Percentiles rank a stretch among this genome's conserved stretches.
These are phyloP conservation scores for Cyphomyrmex costatus DNA, from an alignment of 1,140 invertebrate genomes.

Conservation along the genomic window DNA sequence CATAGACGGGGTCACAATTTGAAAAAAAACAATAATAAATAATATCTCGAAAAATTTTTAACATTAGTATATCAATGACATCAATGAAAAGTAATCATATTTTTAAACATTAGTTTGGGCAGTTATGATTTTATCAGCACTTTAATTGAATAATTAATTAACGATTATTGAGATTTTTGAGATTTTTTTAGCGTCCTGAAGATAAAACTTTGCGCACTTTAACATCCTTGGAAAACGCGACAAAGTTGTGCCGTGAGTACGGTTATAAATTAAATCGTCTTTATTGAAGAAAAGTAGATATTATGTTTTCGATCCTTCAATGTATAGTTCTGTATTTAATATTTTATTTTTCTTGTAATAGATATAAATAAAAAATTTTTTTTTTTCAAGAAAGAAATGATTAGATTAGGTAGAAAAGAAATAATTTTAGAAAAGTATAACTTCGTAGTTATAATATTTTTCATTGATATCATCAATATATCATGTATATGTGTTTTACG, in stretches of 20 bases:
- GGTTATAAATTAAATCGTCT: too few relatives aligned
- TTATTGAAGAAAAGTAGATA: neutral
- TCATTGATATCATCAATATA: slow-evolving; percentile 12
- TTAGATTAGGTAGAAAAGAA: too few relatives aligned
- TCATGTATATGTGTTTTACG: neutral
- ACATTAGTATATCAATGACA: neutral
- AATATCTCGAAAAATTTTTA: slow-evolving; percentile 44
- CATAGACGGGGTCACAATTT: slow-evolving; percentile 35
- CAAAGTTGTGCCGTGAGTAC: too few relatives aligned
- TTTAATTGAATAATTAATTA: too few relatives aligned
- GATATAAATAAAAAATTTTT: slow-evolving; percentile 1
- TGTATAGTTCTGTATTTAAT: slow-evolving; percentile 26
- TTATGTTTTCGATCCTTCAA: slow-evolving; percentile 10
- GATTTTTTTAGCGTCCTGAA: too few relatives aligned
- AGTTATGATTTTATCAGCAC: neutral
- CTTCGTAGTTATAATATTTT: slow-evolving; percentile 22
- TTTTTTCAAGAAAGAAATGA: neutral
- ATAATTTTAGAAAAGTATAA: neutral
- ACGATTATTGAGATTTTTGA: too few relatives aligned
- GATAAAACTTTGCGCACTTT: too few relatives aligned
- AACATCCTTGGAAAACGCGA: too few relatives aligned
- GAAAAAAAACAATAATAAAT: slow-evolving; percentile 56
- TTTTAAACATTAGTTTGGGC: neutral
- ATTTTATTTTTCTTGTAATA: slow-evolving; percentile 4
- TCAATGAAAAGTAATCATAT: slow-evolving; percentile 20